Evolutionary conservation across 2,113 vertebrate genomes (phyloP).

Genomic region (Burhinus oedicnemus): DNA sequence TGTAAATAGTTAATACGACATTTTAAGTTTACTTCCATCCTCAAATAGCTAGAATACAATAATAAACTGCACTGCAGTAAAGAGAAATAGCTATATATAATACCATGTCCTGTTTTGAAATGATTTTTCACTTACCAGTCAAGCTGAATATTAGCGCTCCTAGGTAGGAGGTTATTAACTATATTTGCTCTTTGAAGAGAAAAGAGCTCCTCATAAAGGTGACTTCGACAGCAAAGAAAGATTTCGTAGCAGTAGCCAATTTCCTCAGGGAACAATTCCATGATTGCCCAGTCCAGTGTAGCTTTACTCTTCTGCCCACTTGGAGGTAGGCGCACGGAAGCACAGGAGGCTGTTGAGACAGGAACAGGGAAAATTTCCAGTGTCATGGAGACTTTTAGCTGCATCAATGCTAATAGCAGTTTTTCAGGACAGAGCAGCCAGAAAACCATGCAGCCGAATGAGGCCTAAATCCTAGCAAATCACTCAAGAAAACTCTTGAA

Average conservation of each 20-base stretch:
- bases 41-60: conserved; percentile 46
- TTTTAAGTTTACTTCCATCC: conserved; percentile 71
- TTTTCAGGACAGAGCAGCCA: neutral
- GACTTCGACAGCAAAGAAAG: neutral
- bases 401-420: neutral
- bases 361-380: neutral
- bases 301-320: neutral
- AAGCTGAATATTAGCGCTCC: conserved; percentile 18
- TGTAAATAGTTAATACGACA: conserved; percentile 76
- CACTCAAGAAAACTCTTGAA: neutral
- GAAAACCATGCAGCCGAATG: neutral
- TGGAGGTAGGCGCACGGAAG: neutral
- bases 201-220: neutral
- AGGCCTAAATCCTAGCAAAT: neutral
- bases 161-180: conserved; percentile 26
- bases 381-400: conserved; percentile 1
- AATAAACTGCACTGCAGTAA: conserved; percentile 4
- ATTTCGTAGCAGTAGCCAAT: conserved; percentile 4
- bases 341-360: neutral
- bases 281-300: neutral
- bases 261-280: neutral
- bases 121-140: conserved; percentile 38
- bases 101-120: neutral
- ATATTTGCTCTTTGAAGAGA: neutral
- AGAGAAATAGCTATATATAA: neutral